Evolutionary conservation across 2,888 invertebrate species (phyloP).

Genomic region (Podotricha telesiphe): DNA sequence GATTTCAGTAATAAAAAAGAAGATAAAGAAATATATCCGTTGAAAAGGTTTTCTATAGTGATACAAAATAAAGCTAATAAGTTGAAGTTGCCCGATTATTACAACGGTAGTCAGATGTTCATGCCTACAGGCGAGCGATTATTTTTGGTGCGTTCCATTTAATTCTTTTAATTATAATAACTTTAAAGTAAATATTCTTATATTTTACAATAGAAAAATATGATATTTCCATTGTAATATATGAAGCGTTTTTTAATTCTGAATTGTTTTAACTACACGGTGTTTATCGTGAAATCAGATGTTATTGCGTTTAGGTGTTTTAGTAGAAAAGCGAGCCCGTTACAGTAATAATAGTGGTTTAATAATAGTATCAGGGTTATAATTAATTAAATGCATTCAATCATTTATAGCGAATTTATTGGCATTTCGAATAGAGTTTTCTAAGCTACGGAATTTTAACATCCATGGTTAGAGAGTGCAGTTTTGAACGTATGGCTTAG

Average conservation of each 20-base stretch:
- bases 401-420: background rate
- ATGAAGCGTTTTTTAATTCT: too few species aligned
- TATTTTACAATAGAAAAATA: too few species aligned
- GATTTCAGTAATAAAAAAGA: constrained; percentile 44
- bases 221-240: too few species aligned
- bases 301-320: background rate
- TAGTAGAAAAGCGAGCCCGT: background rate
- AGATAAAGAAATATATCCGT: constrained; percentile 39
- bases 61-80: constrained; percentile 58
- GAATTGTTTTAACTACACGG: too few species aligned
- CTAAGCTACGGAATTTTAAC: background rate
- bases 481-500: background rate
- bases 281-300: background rate
- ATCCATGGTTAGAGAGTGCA: background rate
- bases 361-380: constrained; percentile 1
- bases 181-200: too few species aligned
- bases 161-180: background rate
- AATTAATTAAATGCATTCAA: background rate
- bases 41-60: constrained; percentile 55
- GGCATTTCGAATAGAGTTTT: background rate
- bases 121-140: constrained; percentile 73
- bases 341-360: constrained; percentile 4
- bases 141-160: constrained; percentile 69
- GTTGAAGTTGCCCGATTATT: constrained; percentile 58
- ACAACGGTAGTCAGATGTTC: constrained; percentile 69